Percentiles rank a stretch among this genome's conserved stretches.
Conservation (phyloP, 2,113 vertebrate genomes). For the Mirounga angustirostris region DNA sequence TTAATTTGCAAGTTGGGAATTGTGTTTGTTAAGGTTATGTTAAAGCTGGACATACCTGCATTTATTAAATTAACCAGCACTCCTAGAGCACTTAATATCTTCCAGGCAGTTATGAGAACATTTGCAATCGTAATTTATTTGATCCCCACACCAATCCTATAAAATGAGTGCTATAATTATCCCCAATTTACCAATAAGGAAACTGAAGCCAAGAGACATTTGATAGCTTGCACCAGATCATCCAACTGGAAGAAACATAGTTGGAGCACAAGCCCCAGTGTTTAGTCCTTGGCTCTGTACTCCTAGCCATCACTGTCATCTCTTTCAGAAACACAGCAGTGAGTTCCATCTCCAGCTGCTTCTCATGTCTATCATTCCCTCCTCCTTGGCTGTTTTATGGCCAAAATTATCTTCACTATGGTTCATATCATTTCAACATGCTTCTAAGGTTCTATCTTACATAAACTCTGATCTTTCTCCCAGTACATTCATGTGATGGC, state of each 20-base stretch:
- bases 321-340: neutral
- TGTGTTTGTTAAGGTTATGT: neutral
- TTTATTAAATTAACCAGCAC: neutral
- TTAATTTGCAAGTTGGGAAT: neutral
- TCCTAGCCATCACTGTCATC: too few relatives aligned
- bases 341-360: neutral
- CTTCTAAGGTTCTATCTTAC: neutral
- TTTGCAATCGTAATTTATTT: neutral
- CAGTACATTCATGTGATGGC: neutral
- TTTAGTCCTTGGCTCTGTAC: too few relatives aligned
- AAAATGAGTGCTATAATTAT: neutral
- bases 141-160: neutral
- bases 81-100: neutral
- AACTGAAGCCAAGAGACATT: neutral
- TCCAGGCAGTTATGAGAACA: neutral
- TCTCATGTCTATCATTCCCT: too few relatives aligned
- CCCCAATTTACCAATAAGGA: neutral
- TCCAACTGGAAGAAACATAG: neutral
- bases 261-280: neutral
- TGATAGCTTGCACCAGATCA: neutral
- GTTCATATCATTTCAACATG: neutral
- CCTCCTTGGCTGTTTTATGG: neutral
- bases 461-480: too few relatives aligned
- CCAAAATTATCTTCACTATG: neutral
- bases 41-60: neutral